Evolutionary conservation across 2,113 vertebrate species (phyloP).

Genomic region (Gymnobelideus leadbeateri): DNA sequence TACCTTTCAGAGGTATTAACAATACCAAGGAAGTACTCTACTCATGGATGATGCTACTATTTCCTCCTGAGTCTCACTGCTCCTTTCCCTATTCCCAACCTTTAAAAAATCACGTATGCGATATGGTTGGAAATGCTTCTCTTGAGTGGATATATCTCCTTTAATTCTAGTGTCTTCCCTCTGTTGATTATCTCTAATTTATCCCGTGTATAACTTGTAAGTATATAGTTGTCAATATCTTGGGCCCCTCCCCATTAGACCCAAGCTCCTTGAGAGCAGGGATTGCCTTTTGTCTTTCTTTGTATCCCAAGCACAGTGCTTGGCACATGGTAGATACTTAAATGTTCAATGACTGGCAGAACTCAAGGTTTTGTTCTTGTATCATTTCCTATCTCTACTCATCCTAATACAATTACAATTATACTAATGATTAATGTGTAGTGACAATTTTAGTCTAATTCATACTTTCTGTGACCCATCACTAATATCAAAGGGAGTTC

Average conservation of each 20-base stretch:
- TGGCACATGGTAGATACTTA: not conserved
- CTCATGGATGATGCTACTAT: not conserved
- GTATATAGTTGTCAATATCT: not conserved
- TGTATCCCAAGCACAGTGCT: too few relatives aligned
- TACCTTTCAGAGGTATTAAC: not conserved
- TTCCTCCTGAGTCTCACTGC: not conserved
- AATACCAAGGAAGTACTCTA: not conserved
- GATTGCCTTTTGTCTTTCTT: not conserved
- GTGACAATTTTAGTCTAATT: constrained; percentile 31
- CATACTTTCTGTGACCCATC: constrained; percentile 30
- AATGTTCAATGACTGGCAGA: not conserved
- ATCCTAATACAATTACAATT: constrained; percentile 6
- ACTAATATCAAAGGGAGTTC: constrained; percentile 23
- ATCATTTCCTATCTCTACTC: constrained; percentile 45
- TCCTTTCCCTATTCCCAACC: not conserved
- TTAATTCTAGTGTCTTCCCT: not conserved
- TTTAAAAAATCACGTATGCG: not conserved
- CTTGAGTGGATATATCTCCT: not conserved
- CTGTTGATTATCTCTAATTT: not conserved
- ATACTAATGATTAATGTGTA: constrained; percentile 39
- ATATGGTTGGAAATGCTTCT: constrained; percentile 7
- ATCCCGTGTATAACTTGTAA: not conserved
- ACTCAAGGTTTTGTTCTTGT: not conserved
- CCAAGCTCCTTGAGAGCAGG: not conserved
- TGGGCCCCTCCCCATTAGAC: not conserved